phyloP scores from a whole-genome alignment of 2,888 invertebrate species.

The Alentia gelatinosa region DNA sequence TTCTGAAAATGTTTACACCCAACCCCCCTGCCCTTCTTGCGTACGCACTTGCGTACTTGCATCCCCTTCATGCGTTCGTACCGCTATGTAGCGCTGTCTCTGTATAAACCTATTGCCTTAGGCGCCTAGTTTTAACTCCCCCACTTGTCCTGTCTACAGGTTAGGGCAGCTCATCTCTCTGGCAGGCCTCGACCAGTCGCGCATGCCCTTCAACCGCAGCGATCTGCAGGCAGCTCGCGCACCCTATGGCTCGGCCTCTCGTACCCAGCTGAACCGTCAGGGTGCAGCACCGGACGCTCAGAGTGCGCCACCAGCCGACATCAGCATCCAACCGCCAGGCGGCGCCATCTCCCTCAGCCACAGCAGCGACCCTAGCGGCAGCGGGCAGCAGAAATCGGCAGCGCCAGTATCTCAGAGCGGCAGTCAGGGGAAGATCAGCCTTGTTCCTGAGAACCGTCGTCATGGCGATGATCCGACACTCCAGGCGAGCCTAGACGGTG shows the following conservation, averaged over 20 bases:
- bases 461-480: constrained; percentile 57
- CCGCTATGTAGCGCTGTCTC: no score
- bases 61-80: no score
- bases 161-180: constrained; percentile 77
- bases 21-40: no score
- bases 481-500: constrained; percentile 13
- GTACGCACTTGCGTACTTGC: no score
- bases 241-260: constrained; percentile 46
- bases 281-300: neutral
- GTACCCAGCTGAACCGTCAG: neutral
- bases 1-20: no score
- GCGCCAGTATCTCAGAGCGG: neutral
- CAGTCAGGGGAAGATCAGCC: neutral
- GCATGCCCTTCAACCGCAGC: constrained; percentile 56
- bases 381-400: neutral
- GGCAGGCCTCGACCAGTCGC: constrained; percentile 74
- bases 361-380: neutral
- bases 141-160: constrained; percentile 66
- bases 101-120: no score
- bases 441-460: constrained; percentile 56
- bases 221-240: constrained; percentile 3
- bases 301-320: constrained; percentile 12
- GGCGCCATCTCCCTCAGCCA: neutral
- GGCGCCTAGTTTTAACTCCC: neutral
- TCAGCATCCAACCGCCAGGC: neutral